Base-by-base conservation (phyloP, 2,888 invertebrate genomes). In the Pristionchus entomophagus region DNA sequence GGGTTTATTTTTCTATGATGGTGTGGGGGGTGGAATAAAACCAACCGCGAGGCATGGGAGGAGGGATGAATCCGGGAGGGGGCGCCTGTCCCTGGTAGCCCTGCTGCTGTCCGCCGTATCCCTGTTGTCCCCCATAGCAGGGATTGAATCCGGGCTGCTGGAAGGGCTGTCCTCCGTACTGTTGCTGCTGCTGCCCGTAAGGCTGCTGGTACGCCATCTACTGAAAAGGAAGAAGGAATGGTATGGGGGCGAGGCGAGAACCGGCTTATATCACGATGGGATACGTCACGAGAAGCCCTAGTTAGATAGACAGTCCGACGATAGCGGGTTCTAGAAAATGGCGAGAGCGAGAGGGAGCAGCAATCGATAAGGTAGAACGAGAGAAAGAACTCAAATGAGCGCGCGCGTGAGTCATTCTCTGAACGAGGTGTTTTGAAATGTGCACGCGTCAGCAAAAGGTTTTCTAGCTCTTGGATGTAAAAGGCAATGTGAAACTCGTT, bases 71-170 rank as follows among this genome's bases (percentile, higher is more conserved):
- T 86, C 86, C 87, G 53, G 86, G 84, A 22, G 87, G 87, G 22
- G 87, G 86, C 38, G 80, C 81, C 41, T 84, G 83, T 22, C 41
- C 65, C 26, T 81, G 84, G 22, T 86, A 51, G 14, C 73, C 69
- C 22, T 80, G 86, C 29, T 87, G 87, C 29, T 87, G 86, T 45
- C 78, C 78, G n/a, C 53, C 51, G 19, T 5, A 12, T 10, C 29
- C 32, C 49, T 88, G 86, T 86, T 89, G 88, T n/a, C 87, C 87
- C 10, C 87, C 87, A 38, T 88, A 90, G 26, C 88, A 88, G 22
- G 89, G 90, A 65, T 90, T 90, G 84, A 88, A 90, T 10, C 88
- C 88, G 29, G 89, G 90, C 85, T 90, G 89, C 32, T 87, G 89
- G 62, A 83, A 83, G 35, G 82, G 78, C 29, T 59, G 59, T n/a